Evolutionary conservation across 2,888 invertebrate genomes (phyloP), one percentile per base, ranked within the genome.

Genomic region (Acleris laterana): DNA sequence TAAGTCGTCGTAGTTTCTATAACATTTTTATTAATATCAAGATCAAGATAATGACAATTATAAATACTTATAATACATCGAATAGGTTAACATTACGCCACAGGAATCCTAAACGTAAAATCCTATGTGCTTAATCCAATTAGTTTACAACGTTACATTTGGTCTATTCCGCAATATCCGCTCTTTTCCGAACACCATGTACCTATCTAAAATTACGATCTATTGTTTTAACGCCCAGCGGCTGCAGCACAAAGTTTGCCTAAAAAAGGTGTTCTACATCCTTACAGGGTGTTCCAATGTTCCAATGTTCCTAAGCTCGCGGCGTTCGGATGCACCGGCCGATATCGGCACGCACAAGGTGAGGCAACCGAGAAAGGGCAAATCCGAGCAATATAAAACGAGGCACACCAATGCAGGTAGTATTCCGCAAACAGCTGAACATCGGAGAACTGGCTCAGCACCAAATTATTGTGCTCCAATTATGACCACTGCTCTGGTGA

Each of bases 331-430:
- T 87, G 74, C 81, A 76, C 76, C 78, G 70, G 74, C 71, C 79
- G 83, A 84, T 84, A 83, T 78, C 80, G 75, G 71, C 80, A 78
- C 84, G 88, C 90, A 88, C 91, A 91, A 91, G 91, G 92, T 92
- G 90, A 91, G 74, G 90, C 88, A 89, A 90, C 84, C 82, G 88
- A 87, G 90, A 93, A 92, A 93, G 92, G 92, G 92, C 92, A 88
- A 87, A 83, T 74, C 88, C 83, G 88, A 87, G 81, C 85, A 87
- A 89, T 93, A 93, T 93, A 93, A 90, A 91, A 90, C 88, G 89
- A 82, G 79, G 87, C 86, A 87, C 88, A 91, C 91, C 91, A 83
- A 87, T 84, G 77, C 79, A 71, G 76, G 83, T 78, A 79, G 84
- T 91, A 92, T 90, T 91, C 91, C 80, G 85, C 82, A 78, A 81